Percentiles rank a stretch among this genome's conserved stretches.
These are phyloP conservation scores for Callitettix versicolor DNA, from an alignment of 1,140 invertebrate genomes.

Conservation along the genomic window DNA sequence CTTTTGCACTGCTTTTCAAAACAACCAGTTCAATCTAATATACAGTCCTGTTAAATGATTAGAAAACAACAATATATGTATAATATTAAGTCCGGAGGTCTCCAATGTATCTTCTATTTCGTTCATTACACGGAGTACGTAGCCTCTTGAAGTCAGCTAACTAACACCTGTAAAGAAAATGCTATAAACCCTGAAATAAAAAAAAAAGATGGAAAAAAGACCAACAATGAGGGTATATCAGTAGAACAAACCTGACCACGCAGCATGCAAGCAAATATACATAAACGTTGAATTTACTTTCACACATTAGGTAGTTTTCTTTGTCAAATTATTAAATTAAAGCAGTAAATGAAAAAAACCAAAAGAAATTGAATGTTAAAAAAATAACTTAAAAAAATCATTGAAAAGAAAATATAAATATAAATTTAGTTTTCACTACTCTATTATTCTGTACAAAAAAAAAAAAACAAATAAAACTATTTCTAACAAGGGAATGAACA, in stretches of 20 bases:
- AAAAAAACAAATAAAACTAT: not conserved
- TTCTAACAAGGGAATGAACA: constrained; percentile 2
- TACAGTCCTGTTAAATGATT: too few species aligned
- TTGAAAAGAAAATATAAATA: not conserved
- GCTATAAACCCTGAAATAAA: constrained; percentile 15
- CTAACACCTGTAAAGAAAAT: constrained; percentile 17
- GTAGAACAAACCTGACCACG: not conserved
- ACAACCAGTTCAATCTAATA: too few species aligned
- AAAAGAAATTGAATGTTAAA: not conserved
- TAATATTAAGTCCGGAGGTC: too few species aligned
- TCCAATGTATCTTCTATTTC: too few species aligned
- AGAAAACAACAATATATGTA: too few species aligned
- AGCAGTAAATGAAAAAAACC: not conserved
- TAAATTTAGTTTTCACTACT: not conserved
- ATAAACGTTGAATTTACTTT: not conserved
- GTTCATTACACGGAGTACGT: too few species aligned
- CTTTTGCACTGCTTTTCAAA: too few species aligned
- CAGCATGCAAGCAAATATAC: not conserved
- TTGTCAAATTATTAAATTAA: not conserved
- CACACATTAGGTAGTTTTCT: not conserved
- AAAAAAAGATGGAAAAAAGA: not conserved
- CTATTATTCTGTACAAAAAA: not conserved
- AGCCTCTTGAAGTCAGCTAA: too few species aligned
- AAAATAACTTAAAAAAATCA: not conserved
- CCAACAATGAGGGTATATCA: not conserved